Conservation (phyloP, 2,888 invertebrate genomes). For the Coleophora flavipennella region DNA sequence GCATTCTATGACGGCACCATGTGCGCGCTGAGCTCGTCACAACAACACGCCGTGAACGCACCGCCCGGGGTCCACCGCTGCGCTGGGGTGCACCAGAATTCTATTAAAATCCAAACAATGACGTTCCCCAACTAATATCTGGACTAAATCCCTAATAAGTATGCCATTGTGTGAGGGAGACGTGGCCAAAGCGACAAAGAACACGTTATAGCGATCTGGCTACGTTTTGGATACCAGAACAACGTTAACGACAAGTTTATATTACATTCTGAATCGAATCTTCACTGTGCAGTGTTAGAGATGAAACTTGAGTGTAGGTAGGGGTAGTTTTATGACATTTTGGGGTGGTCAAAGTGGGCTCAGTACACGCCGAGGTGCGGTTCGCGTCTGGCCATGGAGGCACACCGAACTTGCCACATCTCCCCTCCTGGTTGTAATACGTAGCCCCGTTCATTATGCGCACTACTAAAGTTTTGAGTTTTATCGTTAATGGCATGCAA, state of each 20-base stretch:
- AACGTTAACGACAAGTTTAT: background rate
- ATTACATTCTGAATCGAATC: slow-evolving; percentile 15
- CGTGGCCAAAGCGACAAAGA: slow-evolving; percentile 67
- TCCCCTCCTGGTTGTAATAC: slow-evolving; percentile 68
- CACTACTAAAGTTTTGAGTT: slow-evolving; percentile 53
- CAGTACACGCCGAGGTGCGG: slow-evolving; percentile 65
- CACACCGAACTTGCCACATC: slow-evolving; percentile 69
- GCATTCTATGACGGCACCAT: slow-evolving; percentile 5
- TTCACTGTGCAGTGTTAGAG: slow-evolving; percentile 9
- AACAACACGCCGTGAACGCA: slow-evolving; percentile 12
- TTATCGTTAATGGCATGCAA: slow-evolving; percentile 32
- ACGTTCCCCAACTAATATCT: slow-evolving; percentile 72
- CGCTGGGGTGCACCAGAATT: slow-evolving; percentile 60
- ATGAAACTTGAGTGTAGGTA: slow-evolving; percentile 17
- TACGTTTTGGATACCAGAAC: slow-evolving; percentile 12
- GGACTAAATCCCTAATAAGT: slow-evolving; percentile 74
- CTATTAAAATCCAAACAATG: slow-evolving; percentile 72
- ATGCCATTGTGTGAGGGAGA: slow-evolving; percentile 73
- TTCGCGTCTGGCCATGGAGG: slow-evolving; percentile 70
- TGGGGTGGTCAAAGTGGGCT: slow-evolving; percentile 26
- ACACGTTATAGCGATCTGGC: slow-evolving; percentile 69
- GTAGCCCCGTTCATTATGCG: slow-evolving; percentile 58
- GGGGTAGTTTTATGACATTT: slow-evolving; percentile 25
- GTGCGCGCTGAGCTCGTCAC: slow-evolving; percentile 24
- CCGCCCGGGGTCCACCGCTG: slow-evolving; percentile 47